phyloP scores from a whole-genome alignment of 2,113 vertebrate genomes.

The Rhea americana region DNA sequence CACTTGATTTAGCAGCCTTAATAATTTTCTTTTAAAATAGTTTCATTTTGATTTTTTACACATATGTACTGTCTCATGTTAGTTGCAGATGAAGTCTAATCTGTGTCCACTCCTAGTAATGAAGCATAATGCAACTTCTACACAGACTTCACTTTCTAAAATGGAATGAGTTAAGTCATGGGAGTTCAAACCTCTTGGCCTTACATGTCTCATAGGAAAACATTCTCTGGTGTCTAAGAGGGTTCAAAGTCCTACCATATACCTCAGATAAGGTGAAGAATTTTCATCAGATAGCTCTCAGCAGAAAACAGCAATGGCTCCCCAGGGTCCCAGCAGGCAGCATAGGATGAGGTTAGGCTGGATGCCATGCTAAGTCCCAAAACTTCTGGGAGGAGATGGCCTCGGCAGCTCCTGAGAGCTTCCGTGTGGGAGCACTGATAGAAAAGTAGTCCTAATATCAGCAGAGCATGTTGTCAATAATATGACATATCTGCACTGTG shows the following conservation, averaged over 20 bases:
- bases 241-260: neutral
- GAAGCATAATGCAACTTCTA: neutral
- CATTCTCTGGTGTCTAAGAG: neutral
- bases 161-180: neutral
- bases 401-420: neutral
- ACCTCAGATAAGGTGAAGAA: neutral
- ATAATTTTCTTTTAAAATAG: neutral
- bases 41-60: neutral
- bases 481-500: accelerated
- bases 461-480: neutral
- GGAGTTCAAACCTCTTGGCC: neutral
- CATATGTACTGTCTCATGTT: neutral
- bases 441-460: neutral
- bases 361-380: neutral
- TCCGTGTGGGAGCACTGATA: neutral
- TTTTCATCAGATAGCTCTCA: neutral
- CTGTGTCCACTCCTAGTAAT: neutral
- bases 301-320: neutral
- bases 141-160: neutral
- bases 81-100: neutral
- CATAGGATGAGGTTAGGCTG: neutral
- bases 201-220: neutral
- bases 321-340: neutral
- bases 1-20: neutral
- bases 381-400: neutral